Base-by-base conservation (phyloP, 2,888 invertebrate species). In the Lithophane socia region DNA sequence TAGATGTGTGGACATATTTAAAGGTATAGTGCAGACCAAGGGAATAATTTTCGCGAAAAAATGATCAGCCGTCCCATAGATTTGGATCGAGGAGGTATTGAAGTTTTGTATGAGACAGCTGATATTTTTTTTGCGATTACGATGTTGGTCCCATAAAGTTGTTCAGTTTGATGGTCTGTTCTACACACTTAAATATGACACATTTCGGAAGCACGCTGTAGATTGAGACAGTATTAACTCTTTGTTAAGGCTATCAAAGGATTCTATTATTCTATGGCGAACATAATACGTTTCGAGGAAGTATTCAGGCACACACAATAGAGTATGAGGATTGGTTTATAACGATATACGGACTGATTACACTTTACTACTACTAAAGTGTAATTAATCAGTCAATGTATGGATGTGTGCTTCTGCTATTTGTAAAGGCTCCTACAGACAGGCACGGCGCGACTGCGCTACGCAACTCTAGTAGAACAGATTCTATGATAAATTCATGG, bases 231-330 rank as follows among this genome's bases (percentile, higher is more conserved):
- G 42, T 56, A 56, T 49, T 49, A 29, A 69, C 12, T 47, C 58
- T 76, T 81, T 72, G 76, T 72, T 29, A 42, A 12, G 29, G 5
- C 12, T n/a, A 16, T 7, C 18, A 75, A 71, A 76, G 70, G 47
- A 58, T 58, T 65, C 29, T 65, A 69, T 69, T 8, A 47, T 29
- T 67, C 37, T 29, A 58, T 52, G n/a, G 29, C 1, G 18, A 13
- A 58, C n/a, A 44, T 63, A 60, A 71, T 72, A n/a, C 24, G 21
- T 79, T 63, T 77, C 21, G 42, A 72, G 49, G 63, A 65, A 64
- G 74, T 60, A 21, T 68, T 60, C 54, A 21, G n/a, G 21, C 9
- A 13, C 18, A 44, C 2, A 79, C 58, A 79, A 80, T 54, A 13
- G 69, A 12, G 9, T 13, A 37, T 0, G 42, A 42, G 4, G 18